phyloP scores from a whole-genome alignment of 2,888 invertebrate species.

The Gryllus longicercus region DNA sequence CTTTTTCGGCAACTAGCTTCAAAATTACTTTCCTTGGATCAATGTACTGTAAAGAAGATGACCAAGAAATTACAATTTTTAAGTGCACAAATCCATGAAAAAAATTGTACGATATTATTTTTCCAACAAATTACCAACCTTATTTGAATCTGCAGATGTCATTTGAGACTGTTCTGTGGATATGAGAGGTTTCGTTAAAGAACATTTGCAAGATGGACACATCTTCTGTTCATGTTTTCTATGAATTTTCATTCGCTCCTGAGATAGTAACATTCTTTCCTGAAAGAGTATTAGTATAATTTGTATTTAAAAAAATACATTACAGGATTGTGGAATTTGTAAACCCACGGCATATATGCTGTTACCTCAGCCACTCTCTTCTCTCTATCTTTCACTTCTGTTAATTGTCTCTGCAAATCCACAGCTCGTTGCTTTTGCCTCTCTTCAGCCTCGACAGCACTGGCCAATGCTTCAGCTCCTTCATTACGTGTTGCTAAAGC shows the following conservation, averaged over 20 bases:
- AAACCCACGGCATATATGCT: neutral
- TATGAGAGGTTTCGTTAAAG: neutral
- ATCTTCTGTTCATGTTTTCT: neutral
- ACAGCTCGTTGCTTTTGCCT: neutral
- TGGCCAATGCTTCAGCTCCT: neutral
- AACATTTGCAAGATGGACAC: neutral
- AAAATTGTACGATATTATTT: neutral
- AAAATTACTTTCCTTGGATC: neutral
- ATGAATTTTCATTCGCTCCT: neutral
- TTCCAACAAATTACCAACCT: neutral
- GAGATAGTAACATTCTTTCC: neutral
- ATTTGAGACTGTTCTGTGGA: neutral
- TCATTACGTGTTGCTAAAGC: neutral
- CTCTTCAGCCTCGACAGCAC: neutral
- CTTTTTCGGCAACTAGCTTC: neutral
- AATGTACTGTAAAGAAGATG: neutral
- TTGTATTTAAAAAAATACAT: neutral
- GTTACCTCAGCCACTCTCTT: neutral
- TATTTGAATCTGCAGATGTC: neutral
- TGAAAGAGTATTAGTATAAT: neutral
- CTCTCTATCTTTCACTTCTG: neutral
- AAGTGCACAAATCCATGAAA: neutral
- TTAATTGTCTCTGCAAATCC: neutral
- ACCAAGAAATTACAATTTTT: neutral
- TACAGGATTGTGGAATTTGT: neutral